These are phyloP conservation scores for Dromococcyx pavoninus DNA, from an alignment of 2,797 vertebrate genomes.

Conservation along the genomic window DNA sequence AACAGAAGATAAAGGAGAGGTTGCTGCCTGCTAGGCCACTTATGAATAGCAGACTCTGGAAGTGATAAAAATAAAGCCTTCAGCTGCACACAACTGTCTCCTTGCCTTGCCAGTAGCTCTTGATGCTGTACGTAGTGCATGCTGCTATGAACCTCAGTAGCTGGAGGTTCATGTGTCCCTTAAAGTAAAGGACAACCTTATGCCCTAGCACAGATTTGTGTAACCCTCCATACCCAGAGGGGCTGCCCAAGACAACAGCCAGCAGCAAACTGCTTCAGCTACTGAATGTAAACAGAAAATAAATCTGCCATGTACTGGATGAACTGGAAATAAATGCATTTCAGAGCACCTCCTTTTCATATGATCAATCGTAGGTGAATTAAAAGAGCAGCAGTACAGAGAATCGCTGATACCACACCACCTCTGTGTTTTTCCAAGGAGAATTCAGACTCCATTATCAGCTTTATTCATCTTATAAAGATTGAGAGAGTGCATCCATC, in stretches of 20 bases:
- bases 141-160: not conserved
- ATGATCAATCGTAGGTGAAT: not conserved
- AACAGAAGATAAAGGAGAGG: not conserved
- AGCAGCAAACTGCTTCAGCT: not conserved
- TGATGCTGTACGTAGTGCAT: not conserved
- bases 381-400: not conserved
- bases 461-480: not conserved
- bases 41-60: not conserved
- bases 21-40: not conserved
- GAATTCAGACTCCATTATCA: not conserved
- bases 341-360: not conserved
- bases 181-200: not conserved
- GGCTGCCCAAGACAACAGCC: not conserved
- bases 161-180: not conserved
- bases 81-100: not conserved
- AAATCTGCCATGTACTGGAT: not conserved
- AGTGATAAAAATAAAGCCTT: not conserved
- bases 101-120: not conserved
- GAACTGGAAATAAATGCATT: not conserved
- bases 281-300: not conserved
- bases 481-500: not conserved
- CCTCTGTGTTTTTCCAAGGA: not conserved
- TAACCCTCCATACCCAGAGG: not conserved
- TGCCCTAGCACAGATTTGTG: not conserved
- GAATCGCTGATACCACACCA: not conserved